phyloP scores from a whole-genome alignment of 1,140 invertebrate species.

The Trachelipus rathkii region DNA sequence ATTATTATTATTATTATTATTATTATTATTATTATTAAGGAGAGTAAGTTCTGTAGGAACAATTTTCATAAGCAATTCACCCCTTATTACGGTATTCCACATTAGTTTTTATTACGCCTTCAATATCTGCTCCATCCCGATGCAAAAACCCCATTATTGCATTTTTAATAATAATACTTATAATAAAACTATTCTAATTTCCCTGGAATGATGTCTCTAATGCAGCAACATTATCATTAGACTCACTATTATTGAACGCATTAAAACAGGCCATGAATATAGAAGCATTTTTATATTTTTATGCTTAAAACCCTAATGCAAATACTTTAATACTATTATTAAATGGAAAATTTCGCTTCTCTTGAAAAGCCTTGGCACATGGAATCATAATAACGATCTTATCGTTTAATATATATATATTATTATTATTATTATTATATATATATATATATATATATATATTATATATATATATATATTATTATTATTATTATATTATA shows the following conservation, averaged over 20 bases:
- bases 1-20: constrained; percentile 1
- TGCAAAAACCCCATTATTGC: neutral
- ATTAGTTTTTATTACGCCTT: neutral
- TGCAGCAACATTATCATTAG: constrained; percentile 1
- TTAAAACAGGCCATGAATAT: constrained; percentile 11
- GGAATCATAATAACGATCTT: neutral
- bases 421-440: neutral
- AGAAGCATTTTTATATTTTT: constrained; percentile 4
- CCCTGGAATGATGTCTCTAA: constrained; percentile 1
- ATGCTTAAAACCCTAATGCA: neutral
- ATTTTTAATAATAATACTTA: constrained; percentile 12
- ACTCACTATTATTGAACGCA: constrained; percentile 4
- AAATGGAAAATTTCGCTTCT: neutral
- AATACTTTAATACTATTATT: constrained; percentile 1
- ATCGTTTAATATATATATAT: neutral
- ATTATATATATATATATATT: neutral
- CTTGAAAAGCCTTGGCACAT: neutral
- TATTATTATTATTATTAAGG: constrained; percentile 1
- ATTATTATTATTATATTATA: neutral
- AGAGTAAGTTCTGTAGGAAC: neutral
- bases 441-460: neutral
- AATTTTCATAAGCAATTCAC: constrained; percentile 1
- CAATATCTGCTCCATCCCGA: constrained; percentile 2
- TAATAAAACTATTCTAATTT: constrained; percentile 12
- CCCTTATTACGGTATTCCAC: neutral